Conservation (phyloP, 2,888 invertebrate genomes). For the Callyntrura guangdongensis region DNA sequence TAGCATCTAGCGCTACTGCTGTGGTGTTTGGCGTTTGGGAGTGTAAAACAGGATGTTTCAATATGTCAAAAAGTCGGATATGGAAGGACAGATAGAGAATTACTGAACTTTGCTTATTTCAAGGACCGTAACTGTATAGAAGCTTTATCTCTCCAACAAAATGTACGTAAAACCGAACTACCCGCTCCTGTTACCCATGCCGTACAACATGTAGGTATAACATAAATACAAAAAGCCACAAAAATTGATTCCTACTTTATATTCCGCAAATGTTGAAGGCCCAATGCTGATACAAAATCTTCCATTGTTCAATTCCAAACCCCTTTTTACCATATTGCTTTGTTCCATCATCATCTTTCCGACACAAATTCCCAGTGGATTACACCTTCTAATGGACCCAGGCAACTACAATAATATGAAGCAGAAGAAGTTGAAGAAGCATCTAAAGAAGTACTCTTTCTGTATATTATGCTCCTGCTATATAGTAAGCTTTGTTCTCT, state of each 20-base stretch:
- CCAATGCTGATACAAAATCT: conserved; percentile 34
- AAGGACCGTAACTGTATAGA: background rate
- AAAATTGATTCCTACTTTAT: conserved; percentile 44
- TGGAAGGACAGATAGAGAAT: conserved; percentile 34
- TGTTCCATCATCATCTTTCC: conserved; percentile 57
- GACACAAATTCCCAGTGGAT: conserved; percentile 67
- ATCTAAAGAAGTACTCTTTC: background rate
- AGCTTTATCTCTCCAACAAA: conserved; percentile 5
- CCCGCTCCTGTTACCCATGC: background rate
- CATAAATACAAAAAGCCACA: background rate
- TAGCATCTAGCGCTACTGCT: background rate
- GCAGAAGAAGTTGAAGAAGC: background rate
- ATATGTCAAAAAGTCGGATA: conserved; percentile 57
- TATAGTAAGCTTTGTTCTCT: conserved; percentile 19
- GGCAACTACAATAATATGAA: background rate
- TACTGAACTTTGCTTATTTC: conserved; percentile 5
- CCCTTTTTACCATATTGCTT: conserved; percentile 66
- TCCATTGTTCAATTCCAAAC: conserved; percentile 48
- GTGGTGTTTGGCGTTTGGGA: background rate
- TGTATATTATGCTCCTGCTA: background rate
- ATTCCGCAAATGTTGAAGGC: conserved; percentile 1
- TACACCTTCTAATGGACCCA: conserved; percentile 68
- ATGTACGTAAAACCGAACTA: background rate
- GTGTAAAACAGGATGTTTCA: conserved; percentile 63
- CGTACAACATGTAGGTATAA: background rate